Base-by-base conservation (phyloP, 2,797 vertebrate genomes). In the Hephaestus fuliginosus region DNA sequence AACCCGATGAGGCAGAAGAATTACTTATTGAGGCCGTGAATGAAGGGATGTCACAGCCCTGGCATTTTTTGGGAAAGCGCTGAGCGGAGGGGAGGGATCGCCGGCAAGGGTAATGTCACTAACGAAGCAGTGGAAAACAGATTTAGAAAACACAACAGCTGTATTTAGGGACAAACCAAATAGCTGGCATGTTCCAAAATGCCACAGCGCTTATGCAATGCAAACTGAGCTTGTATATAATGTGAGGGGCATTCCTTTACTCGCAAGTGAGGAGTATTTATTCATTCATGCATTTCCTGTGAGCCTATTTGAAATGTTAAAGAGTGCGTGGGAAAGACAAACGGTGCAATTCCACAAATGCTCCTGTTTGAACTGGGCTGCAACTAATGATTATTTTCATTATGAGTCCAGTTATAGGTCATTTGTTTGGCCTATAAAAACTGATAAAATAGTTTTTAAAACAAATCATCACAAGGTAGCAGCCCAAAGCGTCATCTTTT, bases 1-100 rank as follows among this genome's bases (percentile, higher is more conserved):
- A 82, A 87, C 82, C 83, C 77, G 75, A 91, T 72, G 81, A 90
- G 71, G 90, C 88, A 92, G 86, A 93, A 88, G 84, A 86, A 92
- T 87, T 81, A 88, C 69, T 86, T 84, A 78, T 86, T 90, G 86
- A 87, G 83, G 86, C 79, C 62, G 48, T 33, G 41, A 76, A 83
- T 76, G 75, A 86, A 58, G 72, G 71, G 80, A 75, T 65, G 85
- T 85, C 81, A 79, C 36, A 20, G 65, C 70, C 63, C 3, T 8
- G 68, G 68, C 44, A 8, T 51, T 66, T 33, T 86, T 62, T 36
- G 72, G 71, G 51, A 55, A 69, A 56, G 70, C 8, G 30, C 80
- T 63, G 75, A 63, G 75, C 1, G 17, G 57, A 33, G 46, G 70
- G 53, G 58, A 56, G 33, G 60, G 58, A 56, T 57, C 57, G 39